A percentile compares a stretch with the other conserved stretches of the same genome.
phyloP scores from a whole-genome alignment of 2,113 vertebrate genomes.

The Aphelocoma coerulescens region DNA sequence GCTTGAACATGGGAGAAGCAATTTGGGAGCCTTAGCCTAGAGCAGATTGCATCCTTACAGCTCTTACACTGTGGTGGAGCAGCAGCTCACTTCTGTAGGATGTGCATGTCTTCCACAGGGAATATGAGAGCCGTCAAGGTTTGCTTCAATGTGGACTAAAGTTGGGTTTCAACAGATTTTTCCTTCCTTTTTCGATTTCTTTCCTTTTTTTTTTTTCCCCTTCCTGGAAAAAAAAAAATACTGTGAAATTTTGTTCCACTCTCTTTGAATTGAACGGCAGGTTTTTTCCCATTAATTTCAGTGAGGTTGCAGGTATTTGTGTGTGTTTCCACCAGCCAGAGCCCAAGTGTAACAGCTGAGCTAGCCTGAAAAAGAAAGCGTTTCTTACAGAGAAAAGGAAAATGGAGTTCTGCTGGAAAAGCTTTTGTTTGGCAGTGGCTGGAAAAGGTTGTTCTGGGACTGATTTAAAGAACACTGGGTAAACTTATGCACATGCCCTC shows the following conservation, averaged over 20 bases:
- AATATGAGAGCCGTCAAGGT: background rate
- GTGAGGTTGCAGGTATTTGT: background rate
- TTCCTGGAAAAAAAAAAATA: background rate
- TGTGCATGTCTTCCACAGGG: background rate
- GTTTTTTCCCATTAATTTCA: background rate
- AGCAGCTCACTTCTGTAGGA: background rate
- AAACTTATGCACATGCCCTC: background rate
- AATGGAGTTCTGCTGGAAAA: background rate
- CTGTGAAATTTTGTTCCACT: background rate
- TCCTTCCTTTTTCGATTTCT: background rate
- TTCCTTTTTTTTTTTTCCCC: background rate
- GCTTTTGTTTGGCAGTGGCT: constrained; percentile 22
- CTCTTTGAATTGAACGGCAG: background rate
- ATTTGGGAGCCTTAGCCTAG: background rate
- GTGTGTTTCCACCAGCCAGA: background rate
- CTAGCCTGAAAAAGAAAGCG: background rate
- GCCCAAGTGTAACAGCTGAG: background rate
- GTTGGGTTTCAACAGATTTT: background rate
- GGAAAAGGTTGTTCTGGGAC: constrained; percentile 32
- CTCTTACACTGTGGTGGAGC: background rate
- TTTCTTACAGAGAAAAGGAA: background rate
- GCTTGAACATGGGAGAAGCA: background rate
- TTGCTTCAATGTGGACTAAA: background rate
- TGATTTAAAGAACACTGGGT: constrained; percentile 28
- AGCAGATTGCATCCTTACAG: background rate